Base-by-base conservation (phyloP, 2,113 vertebrate genomes). In the Apus apus region DNA sequence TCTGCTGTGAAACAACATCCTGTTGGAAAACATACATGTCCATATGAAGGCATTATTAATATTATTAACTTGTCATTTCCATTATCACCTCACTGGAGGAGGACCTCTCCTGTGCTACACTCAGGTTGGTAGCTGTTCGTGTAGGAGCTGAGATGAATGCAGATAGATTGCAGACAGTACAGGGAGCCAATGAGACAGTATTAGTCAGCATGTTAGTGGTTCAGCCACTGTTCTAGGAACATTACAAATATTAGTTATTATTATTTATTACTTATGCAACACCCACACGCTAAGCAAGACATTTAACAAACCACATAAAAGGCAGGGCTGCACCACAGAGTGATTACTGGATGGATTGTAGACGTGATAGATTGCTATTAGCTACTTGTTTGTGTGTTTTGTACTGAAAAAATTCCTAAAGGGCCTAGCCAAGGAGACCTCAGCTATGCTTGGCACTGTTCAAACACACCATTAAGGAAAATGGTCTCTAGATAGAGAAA, bases 181-280 rank as follows among this genome's bases (percentile, higher is more conserved):
- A 66, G 61, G 70, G 15, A 95, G 86, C 56, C 86, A 89, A 13
- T 30, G 73, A 90, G 96, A 92, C 91, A 84, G 53, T 27, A 61
- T 96, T 94, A 97, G 89, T 96, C 94, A 95, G 96, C 94, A 85
- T 6, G 73, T 66, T 72, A 9, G 80, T 85, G 93, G 94, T 95
- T 94, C 68, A 84, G 84, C 68, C 70, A 40, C 76, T 68, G 86
- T 68, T 91, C 74, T 19, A 48, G 91, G 77, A 87, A 48, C 84
- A 95, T 94, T 94, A 32, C 75, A 94, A 94, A 95, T 96, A 92
- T 91, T 67, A 92, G 76, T 94, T 93, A 90, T 94, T 90, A 65
- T 96, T 97, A 94, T 96, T 96, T 96, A 92, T 97, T 96, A 80
- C 91, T 95, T 93, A 62, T 89, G 65, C 91, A 87, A 91, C 93